Evolutionary conservation across 1,140 invertebrate species (phyloP), one percentile per base, ranked within the genome.

Genomic region (Centruroides sculpturatus): DNA sequence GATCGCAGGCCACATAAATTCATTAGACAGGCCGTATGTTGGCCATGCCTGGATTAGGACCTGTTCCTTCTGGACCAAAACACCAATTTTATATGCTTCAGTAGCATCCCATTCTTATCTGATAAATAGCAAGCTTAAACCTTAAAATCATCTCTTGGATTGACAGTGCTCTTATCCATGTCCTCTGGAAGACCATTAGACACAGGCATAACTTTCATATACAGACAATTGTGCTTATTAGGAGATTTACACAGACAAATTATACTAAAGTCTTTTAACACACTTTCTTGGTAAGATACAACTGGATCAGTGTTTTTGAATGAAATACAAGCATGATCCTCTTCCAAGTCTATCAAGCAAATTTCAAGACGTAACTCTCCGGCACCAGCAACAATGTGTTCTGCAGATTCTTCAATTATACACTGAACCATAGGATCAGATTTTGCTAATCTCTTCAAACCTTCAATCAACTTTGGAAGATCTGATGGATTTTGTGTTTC

Each of bases 81-180:
- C 92, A 92, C 97, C 97, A 99, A 99, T 98, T 79, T 99, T 99
- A 78, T 96, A 86, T 46, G 91, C 93, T 77, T 99, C 97, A 49
- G 90, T 96, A 12, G 96, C 82, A 78, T 99, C 97, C 72, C 94
- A 98, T 59, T 94, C 89, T 95, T 95, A 61, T 99, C 96, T 64
- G 81, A 82, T 61, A 99, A 78, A 71, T 92, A 92, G 76, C 91
- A 85, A 55, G 89, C 94, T 73, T 95, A 86, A 41, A 85, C 82
- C 79, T 99, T 99, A 78, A 96, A 89, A 73, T 99, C 97, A 74
- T 98, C 93, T 76, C 92, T 85, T 62, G 94, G 85, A 71, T 88
- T 92, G 4, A 99, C 88, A 7, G 92, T 83, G 63, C 95, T 95
- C 80, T 84, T 85, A 71, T 99, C 97, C 76, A 99, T 99, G 70